Percentiles rank a stretch among this genome's conserved stretches.
phyloP scores from a whole-genome alignment of 2,113 vertebrate species.

The Pomatorhinus ruficollis region DNA sequence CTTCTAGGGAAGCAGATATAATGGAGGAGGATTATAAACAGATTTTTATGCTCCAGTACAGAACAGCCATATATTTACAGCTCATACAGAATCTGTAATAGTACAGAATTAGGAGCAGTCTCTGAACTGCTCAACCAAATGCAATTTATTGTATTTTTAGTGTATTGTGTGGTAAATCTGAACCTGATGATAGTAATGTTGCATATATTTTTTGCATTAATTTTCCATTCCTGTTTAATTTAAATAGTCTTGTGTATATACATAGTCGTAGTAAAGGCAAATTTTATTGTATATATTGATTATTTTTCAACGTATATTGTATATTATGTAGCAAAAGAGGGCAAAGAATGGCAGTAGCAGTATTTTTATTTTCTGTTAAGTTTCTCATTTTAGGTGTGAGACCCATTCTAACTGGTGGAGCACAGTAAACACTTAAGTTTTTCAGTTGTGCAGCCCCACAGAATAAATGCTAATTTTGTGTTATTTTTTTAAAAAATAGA shows the following conservation, averaged over 20 bases:
- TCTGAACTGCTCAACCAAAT: not conserved
- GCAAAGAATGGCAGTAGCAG: not conserved
- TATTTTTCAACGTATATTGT: not conserved
- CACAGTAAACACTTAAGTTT: not conserved
- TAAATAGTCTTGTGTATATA: not conserved
- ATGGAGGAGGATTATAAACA: not conserved
- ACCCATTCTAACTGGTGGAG: not conserved
- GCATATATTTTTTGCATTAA: not conserved
- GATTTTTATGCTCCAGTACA: not conserved
- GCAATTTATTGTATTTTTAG: not conserved
- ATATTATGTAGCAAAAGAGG: not conserved
- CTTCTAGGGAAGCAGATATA: not conserved
- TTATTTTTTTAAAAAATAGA: not conserved
- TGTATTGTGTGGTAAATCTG: not conserved
- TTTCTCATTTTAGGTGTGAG: not conserved
- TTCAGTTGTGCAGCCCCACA: not conserved
- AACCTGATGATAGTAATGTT: not conserved
- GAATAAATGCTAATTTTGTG: not conserved
- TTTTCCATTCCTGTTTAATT: not conserved
- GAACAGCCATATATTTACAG: not conserved
- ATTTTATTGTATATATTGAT: not conserved
- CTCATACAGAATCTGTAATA: not conserved
- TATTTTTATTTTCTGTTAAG: not conserved
- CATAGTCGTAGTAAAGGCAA: not conserved
- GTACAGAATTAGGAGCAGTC: not conserved